These are phyloP conservation scores for Prunella fulvescens DNA, from an alignment of 2,113 vertebrate species.

Conservation along the genomic window DNA sequence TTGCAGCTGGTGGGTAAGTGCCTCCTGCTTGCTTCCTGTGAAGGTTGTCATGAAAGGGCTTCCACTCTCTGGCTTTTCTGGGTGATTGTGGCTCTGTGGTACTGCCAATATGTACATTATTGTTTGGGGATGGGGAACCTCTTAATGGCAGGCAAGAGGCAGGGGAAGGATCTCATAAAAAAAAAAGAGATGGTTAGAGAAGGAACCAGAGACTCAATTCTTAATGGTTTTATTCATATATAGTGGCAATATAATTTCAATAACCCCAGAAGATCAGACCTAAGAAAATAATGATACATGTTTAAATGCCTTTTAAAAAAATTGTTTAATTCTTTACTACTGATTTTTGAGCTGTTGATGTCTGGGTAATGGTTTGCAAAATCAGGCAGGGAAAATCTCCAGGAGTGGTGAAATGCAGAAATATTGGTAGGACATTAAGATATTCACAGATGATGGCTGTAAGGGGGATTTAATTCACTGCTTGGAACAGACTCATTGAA, in stretches of 20 bases:
- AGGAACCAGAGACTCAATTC: neutral
- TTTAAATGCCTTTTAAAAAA: neutral
- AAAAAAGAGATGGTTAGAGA: neutral
- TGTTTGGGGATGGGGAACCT: neutral
- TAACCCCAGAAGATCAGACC: neutral
- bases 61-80: neutral
- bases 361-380: neutral
- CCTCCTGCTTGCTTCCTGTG: neutral
- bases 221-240: neutral
- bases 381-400: neutral
- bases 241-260: neutral
- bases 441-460: neutral
- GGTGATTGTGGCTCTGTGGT: neutral
- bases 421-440: neutral
- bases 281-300: neutral
- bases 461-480: neutral
- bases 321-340: neutral
- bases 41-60: neutral
- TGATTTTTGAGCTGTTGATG: neutral
- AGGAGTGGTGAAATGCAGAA: neutral
- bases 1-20: conserved; percentile 72
- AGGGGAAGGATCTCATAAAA: neutral
- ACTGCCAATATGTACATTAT: neutral
- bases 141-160: neutral
- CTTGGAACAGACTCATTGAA: neutral